These are phyloP conservation scores for Tapirus terrestris DNA, from an alignment of 2,113 vertebrate species.

Conservation along the genomic window DNA sequence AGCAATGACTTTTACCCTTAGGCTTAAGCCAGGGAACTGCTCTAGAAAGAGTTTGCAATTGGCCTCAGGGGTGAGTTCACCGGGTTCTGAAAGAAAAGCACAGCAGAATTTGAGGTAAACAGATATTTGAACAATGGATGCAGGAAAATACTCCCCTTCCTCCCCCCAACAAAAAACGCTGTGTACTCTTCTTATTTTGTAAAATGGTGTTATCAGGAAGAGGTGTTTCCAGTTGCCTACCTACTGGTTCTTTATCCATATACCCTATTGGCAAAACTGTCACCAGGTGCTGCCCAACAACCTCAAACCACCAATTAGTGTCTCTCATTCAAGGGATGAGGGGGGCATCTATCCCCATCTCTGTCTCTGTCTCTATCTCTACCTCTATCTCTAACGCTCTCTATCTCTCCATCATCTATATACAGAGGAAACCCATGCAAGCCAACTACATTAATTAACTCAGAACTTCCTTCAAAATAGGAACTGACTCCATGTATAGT, in stretches of 20 bases:
- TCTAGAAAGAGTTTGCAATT: background rate
- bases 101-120: background rate
- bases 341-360: too few relatives aligned
- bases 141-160: background rate
- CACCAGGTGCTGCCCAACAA: background rate
- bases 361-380: too few relatives aligned
- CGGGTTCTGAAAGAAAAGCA: slow-evolving; percentile 7
- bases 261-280: background rate
- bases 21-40: background rate
- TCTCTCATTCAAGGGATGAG: background rate
- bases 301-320: background rate
- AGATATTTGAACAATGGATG: background rate
- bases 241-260: background rate
- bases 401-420: background rate
- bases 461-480: background rate
- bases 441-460: background rate
- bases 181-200: background rate
- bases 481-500: background rate
- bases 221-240: background rate
- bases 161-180: background rate
- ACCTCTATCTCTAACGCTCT: too few relatives aligned
- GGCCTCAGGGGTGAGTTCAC: background rate
- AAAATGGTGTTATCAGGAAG: background rate
- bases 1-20: background rate
- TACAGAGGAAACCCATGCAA: background rate